Percentiles rank a stretch among this genome's conserved stretches.
These are phyloP conservation scores for Parotocinclus haroldoi DNA, from an alignment of 2,797 vertebrate species.

Conservation along the genomic window DNA sequence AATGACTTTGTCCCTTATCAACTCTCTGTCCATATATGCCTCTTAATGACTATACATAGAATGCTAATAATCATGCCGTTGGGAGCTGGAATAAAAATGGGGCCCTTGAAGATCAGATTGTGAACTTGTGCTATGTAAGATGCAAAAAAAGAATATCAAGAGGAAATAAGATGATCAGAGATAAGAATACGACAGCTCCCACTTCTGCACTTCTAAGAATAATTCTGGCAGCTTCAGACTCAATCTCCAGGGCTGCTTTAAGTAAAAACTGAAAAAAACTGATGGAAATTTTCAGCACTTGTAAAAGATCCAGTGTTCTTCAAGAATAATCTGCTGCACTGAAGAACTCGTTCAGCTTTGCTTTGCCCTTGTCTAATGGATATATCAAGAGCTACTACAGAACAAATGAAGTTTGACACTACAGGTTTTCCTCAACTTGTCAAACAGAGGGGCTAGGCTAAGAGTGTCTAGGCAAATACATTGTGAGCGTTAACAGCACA, in stretches of 20 bases:
- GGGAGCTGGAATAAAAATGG: slow-evolving; percentile 5
- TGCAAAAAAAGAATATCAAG: slow-evolving; percentile 37
- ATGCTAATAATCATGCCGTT: slow-evolving; percentile 11
- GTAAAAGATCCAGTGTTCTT: slow-evolving; percentile 23
- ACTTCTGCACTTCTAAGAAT: slow-evolving; percentile 39
- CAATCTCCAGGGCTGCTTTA: slow-evolving; percentile 31
- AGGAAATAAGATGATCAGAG: slow-evolving; percentile 42
- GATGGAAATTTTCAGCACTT: slow-evolving; percentile 34
- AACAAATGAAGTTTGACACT: too few relatives aligned
- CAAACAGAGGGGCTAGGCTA: neutral
- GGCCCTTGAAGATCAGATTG: slow-evolving; percentile 8
- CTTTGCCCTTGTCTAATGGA: slow-evolving; percentile 26
- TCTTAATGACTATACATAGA: slow-evolving; percentile 6
- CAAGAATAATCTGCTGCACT: slow-evolving; percentile 30
- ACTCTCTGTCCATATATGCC: neutral
- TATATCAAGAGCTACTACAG: too few relatives aligned
- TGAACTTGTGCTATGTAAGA: slow-evolving; percentile 10
- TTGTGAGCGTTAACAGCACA: too few relatives aligned
- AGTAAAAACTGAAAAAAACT: slow-evolving; percentile 37
- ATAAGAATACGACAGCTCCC: slow-evolving; percentile 34
- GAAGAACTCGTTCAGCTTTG: slow-evolving; percentile 37
- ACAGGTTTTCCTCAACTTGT: too few relatives aligned
- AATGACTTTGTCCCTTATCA: too few relatives aligned
- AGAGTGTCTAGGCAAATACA: slow-evolving; percentile 15
- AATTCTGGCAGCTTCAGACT: slow-evolving; percentile 32